Conservation (phyloP, 2,888 invertebrate genomes). For the Heteromurus nitidus region DNA sequence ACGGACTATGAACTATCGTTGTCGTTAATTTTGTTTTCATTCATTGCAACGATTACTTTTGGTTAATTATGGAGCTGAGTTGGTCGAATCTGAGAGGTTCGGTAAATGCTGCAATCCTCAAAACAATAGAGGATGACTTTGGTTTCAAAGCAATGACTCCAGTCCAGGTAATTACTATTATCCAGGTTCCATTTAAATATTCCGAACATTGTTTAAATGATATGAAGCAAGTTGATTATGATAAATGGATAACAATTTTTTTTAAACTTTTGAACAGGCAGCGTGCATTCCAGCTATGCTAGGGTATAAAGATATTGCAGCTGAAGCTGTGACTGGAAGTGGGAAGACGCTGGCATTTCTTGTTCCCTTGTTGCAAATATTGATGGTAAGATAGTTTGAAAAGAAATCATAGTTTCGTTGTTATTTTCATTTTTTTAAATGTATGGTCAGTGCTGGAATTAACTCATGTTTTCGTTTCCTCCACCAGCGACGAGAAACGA, state of each 20-base stretch:
- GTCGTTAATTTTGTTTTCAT: no score
- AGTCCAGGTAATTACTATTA: conserved; percentile 78
- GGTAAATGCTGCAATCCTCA: conserved; percentile 76
- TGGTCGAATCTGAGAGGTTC: conserved; percentile 78
- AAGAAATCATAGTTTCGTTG: no score
- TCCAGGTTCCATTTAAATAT: no score
- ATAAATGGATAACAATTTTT: not conserved
- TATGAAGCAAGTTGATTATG: no score
- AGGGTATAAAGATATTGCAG: conserved; percentile 95
- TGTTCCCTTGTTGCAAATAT: conserved; percentile 91
- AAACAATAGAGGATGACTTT: conserved; percentile 77
- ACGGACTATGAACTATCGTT: no score
- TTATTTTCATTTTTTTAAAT: no score
- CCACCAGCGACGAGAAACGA: conserved; percentile 77
- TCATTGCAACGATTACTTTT: no score
- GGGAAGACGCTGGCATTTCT: conserved; percentile 98
- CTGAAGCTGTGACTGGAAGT: conserved; percentile 98
- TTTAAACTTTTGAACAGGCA: conserved; percentile 78
- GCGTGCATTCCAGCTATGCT: conserved; percentile 92
- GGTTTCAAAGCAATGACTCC: conserved; percentile 80
- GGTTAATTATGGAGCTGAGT: conserved; percentile 76
- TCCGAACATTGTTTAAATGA: no score
- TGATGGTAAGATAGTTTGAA: conserved; percentile 80
- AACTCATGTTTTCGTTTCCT: not conserved
- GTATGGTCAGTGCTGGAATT: not conserved